Evolutionary conservation across 2,888 invertebrate genomes (phyloP).

Genomic region (Sesia bembeciformis): DNA sequence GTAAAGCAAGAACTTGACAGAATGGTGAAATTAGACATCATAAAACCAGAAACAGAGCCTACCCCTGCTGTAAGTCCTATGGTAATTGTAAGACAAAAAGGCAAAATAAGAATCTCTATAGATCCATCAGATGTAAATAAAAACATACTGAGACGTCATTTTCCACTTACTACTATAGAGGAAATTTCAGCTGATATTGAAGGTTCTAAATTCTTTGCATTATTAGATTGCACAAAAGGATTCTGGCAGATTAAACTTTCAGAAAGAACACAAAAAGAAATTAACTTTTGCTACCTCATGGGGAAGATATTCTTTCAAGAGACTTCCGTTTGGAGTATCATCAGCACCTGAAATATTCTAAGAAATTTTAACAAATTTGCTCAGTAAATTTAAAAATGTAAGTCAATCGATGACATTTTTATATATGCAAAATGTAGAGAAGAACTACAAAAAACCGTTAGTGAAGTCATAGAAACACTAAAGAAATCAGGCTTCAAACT

Average conservation of each 20-base stretch:
- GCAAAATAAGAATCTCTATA: conserved; percentile 11
- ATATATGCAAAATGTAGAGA: conserved; percentile 6
- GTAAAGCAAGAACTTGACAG: conserved; percentile 13
- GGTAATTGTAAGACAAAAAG: conserved; percentile 12
- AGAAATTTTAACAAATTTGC: conserved; percentile 8
- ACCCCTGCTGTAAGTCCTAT: conserved; percentile 13
- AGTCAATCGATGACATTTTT: conserved; percentile 6
- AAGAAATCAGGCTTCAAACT: conserved; percentile 8
- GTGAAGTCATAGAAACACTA: conserved; percentile 3
- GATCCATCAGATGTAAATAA: conserved; percentile 12
- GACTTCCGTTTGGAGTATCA: conserved; percentile 11
- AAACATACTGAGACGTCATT: conserved; percentile 9
- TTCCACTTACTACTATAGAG: conserved; percentile 10
- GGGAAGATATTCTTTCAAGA: conserved; percentile 11
- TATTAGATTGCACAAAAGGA: conserved; percentile 11
- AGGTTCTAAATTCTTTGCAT: conserved; percentile 9
- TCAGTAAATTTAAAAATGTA: conserved; percentile 5
- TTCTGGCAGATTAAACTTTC: conserved; percentile 10
- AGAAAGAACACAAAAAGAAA: conserved; percentile 5
- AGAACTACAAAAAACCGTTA: conserved; percentile 3
- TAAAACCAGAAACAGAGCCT: conserved; percentile 12
- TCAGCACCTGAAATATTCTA: conserved; percentile 10
- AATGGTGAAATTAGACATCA: conserved; percentile 10
- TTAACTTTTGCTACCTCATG: conserved; percentile 10
- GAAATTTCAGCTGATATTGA: conserved; percentile 11